Conservation (phyloP, 64 coral and sea anemone genomes). For the Montipora foliosa region DNA sequence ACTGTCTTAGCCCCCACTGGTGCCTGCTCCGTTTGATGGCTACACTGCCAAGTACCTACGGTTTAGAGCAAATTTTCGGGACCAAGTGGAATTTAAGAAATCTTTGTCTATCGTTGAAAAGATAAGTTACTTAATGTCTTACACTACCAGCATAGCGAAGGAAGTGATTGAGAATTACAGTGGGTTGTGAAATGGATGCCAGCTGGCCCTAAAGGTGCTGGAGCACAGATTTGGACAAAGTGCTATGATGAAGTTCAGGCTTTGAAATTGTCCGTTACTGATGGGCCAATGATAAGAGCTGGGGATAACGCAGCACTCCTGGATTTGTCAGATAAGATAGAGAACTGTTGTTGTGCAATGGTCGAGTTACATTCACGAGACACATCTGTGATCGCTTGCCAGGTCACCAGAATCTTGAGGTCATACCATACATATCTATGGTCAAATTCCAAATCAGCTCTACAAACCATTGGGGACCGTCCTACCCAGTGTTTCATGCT, state of each 20-base stretch:
- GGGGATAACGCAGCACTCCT: conserved; percentile 39
- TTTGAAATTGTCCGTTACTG: too few species aligned
- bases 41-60: conserved; percentile 22
- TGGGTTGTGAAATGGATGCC: conserved; percentile 59
- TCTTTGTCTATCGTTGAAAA: conserved; percentile 44
- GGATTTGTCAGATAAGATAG: conserved; percentile 62
- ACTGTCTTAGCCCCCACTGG: conserved; percentile 58
- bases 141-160: conserved; percentile 44
- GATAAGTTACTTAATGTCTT: conserved; percentile 55
- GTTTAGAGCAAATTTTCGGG: conserved; percentile 58
- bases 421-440: background rate
- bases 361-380: conserved; percentile 22
- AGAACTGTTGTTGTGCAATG: conserved; percentile 69
- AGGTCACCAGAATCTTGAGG: conserved; percentile 6
- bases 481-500: conserved; percentile 47
- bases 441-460: conserved; percentile 54
- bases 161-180: conserved; percentile 55
- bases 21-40: conserved; percentile 41
- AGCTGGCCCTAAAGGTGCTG: conserved; percentile 39
- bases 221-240: too few species aligned
- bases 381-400: background rate
- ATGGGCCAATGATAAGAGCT: background rate
- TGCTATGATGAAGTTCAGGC: too few species aligned
- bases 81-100: conserved; percentile 55
- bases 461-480: background rate